Evolutionary conservation across 2,113 vertebrate genomes (phyloP).

Genomic region (Callipepla squamata): DNA sequence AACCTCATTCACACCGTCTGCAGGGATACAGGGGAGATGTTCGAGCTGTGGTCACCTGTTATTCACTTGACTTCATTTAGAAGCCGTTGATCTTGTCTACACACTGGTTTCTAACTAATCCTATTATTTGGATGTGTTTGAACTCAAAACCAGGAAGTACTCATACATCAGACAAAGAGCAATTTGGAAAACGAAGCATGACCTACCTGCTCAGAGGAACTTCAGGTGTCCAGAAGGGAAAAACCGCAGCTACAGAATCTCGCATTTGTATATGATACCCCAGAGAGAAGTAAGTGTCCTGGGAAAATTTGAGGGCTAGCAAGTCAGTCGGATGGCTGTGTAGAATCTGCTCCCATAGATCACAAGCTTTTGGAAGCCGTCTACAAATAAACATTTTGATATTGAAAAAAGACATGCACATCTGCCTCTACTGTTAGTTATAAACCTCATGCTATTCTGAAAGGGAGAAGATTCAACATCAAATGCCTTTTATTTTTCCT

Average conservation of each 20-base stretch:
- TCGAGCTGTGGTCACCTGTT: neutral
- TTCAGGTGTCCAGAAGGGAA: slow-evolving; percentile 89
- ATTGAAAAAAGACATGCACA: neutral
- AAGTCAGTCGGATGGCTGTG: slow-evolving; percentile 89
- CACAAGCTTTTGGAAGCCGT: slow-evolving; percentile 81
- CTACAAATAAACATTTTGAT: slow-evolving; percentile 70
- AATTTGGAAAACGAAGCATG: neutral
- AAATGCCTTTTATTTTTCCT: neutral
- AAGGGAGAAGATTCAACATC: neutral
- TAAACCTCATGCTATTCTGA: neutral
- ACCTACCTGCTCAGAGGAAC: slow-evolving; percentile 86
- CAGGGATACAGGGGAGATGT: neutral
- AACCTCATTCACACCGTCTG: neutral
- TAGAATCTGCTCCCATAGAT: slow-evolving; percentile 90
- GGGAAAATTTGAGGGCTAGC: slow-evolving; percentile 90
- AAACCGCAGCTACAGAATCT: slow-evolving; percentile 88
- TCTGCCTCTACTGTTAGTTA: neutral
- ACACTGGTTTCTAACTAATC: neutral
- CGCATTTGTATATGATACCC: slow-evolving; percentile 86
- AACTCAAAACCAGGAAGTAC: neutral
- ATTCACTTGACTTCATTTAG: neutral
- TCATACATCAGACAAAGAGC: neutral
- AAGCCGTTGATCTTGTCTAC: neutral
- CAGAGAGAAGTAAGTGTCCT: slow-evolving; percentile 90
- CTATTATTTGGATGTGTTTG: neutral